Conservation (phyloP, 2,113 vertebrate species). For the Equus quagga region DNA sequence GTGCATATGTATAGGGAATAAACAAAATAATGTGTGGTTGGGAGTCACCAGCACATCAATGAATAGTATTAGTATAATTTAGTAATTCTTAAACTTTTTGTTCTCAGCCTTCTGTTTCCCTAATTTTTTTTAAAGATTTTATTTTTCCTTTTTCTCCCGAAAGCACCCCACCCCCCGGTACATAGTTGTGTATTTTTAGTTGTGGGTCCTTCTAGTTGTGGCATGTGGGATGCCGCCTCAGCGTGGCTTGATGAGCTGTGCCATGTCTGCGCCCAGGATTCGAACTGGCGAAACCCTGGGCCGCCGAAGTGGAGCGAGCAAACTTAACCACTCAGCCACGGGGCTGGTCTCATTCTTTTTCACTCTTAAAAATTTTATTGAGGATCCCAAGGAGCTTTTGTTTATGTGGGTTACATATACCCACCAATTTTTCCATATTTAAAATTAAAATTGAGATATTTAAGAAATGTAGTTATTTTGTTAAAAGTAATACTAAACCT, state of each 20-base stretch:
- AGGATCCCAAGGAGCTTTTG: background rate
- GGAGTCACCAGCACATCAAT: background rate
- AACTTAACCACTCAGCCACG: too few relatives aligned
- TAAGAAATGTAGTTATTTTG: background rate
- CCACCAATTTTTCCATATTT: background rate
- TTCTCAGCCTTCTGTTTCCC: background rate
- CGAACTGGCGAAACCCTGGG: too few relatives aligned
- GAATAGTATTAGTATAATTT: slow-evolving; percentile 7
- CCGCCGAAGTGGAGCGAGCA: too few relatives aligned
- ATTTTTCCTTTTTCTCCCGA: too few relatives aligned
- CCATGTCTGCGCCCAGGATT: too few relatives aligned
- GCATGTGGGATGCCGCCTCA: too few relatives aligned
- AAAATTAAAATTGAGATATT: slow-evolving; percentile 28
- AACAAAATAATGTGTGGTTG: background rate
- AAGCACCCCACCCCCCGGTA: too few relatives aligned
- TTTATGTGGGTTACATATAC: background rate
- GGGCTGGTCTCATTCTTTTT: background rate
- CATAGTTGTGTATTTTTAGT: too few relatives aligned
- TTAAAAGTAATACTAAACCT: background rate
- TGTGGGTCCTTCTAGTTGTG: too few relatives aligned
- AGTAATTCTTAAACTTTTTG: background rate
- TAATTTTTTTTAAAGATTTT: too few relatives aligned
- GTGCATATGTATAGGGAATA: background rate
- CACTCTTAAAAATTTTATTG: slow-evolving; percentile 38
- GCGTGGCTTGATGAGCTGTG: too few relatives aligned